phyloP scores from a whole-genome alignment of 2,888 invertebrate species.

The Scaptomyza tumidula region DNA sequence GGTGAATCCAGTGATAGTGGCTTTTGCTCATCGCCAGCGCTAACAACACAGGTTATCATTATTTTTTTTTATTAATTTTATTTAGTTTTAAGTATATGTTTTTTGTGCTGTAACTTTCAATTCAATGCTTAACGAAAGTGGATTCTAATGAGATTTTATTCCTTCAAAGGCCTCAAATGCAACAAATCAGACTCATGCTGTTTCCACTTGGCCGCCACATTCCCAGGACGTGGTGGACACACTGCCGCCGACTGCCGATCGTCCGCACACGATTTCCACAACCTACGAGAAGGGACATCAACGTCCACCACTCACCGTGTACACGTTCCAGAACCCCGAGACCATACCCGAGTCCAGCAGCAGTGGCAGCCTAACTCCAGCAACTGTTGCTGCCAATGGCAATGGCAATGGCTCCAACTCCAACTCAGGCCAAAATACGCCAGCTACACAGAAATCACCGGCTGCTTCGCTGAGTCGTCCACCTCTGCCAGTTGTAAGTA shows the following conservation, averaged over 20 bases:
- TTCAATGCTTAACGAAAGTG: too few species aligned
- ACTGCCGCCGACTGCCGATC: slow-evolving; percentile 87
- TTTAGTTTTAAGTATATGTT: slow-evolving; percentile 29
- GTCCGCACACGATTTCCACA: slow-evolving; percentile 97
- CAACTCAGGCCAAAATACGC: slow-evolving; percentile 77
- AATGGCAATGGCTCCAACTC: slow-evolving; percentile 28
- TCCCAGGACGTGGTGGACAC: slow-evolving; percentile 83
- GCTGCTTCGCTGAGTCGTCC: slow-evolving; percentile 87
- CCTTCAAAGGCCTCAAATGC: slow-evolving; percentile 85
- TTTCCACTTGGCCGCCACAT: slow-evolving; percentile 85
- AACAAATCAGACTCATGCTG: slow-evolving; percentile 84
- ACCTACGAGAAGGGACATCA: slow-evolving; percentile 95
- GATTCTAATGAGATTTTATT: neutral
- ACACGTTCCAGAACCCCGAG: slow-evolving; percentile 93
- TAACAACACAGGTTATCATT: slow-evolving; percentile 85
- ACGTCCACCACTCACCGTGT: slow-evolving; percentile 93
- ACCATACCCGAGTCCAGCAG: slow-evolving; percentile 83
- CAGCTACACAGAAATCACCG: slow-evolving; percentile 85
- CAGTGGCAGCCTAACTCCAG: slow-evolving; percentile 49
- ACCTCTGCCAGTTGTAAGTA: slow-evolving; percentile 89
- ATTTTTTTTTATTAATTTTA: slow-evolving; percentile 18
- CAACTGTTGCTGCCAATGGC: slow-evolving; percentile 22
- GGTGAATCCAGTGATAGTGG: slow-evolving; percentile 85
- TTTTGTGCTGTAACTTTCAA: neutral
- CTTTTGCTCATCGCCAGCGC: slow-evolving; percentile 85